Base-by-base conservation (phyloP, 2,113 vertebrate genomes). In the Danio rerio region DNA sequence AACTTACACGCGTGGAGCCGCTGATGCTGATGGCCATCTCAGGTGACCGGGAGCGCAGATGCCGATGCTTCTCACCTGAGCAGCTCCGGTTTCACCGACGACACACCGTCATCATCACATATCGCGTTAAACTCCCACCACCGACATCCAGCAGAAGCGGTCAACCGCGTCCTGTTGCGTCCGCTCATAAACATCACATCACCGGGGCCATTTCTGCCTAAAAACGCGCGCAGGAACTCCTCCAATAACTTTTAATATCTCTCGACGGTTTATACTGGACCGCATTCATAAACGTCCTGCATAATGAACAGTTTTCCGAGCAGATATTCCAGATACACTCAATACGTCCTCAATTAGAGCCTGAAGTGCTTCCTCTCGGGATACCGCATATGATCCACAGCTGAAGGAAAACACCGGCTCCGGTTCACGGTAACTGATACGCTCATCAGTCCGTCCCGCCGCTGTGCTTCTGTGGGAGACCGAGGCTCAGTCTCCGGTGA, bases 21-120 rank as follows among this genome's bases (percentile, higher is more conserved):
- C 7, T 47, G 56, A 59, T 75, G 73, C 43, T 76, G 73, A 76
- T 61, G 55, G 73, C 73, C 73, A 76, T 76, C 55, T 76, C 73
- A 76, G 73, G 73, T 76, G 18, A 47, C 73, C 16, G 70, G 43
- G 66, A 20, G 10, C 43, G 66, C 42, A 75, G 73, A 61, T 21
- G 55, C 53, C 53, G 72, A 13, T 59, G 11, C 73, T 76, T 76
- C 72, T 47, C 73, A 76, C 73, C 73, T 76, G 55, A 59, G 43
- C n/a, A 59, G 55, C 55, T 76, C 59, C 73, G 47, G 73, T 76
- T 61, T 76, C 42, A 47, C 72, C 9, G 68, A 15, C 40, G 50
- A 20, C 52, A 42, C 31, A 31, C 31, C 31, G 31, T 31, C 59
- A 47, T 18, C 49, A 69, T 66, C 13, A 7, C 40, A 8, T 0